Percentiles rank a stretch among this genome's conserved stretches.
These are phyloP conservation scores for Drosophila neocordata DNA, from an alignment of 1,140 invertebrate species.

Conservation along the genomic window DNA sequence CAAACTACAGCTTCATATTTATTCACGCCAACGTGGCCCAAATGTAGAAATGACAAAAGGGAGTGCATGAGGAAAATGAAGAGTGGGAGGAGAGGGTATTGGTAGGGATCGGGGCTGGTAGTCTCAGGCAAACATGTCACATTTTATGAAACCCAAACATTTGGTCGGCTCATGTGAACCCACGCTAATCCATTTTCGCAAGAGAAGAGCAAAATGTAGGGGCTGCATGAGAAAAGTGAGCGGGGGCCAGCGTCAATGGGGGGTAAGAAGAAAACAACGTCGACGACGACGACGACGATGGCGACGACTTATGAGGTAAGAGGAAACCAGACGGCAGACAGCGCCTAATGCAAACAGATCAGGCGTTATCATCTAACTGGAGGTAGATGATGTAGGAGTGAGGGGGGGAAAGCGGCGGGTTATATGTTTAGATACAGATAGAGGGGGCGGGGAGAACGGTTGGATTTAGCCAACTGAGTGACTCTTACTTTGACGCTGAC, in stretches of 20 bases:
- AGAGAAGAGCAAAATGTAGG: constrained; percentile 35
- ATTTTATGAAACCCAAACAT: constrained; percentile 78
- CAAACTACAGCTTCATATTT: constrained; percentile 55
- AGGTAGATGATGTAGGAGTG: no score
- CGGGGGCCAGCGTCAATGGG: no score
- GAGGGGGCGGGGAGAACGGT: no score
- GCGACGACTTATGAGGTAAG: background rate
- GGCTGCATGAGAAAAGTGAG: background rate
- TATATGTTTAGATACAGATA: no score
- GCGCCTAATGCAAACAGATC: constrained; percentile 70
- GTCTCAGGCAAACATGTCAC: constrained; percentile 49
- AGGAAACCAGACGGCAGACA: constrained; percentile 23
- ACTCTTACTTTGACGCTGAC: constrained; percentile 6
- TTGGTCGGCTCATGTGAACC: constrained; percentile 76
- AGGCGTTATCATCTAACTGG: constrained; percentile 56
- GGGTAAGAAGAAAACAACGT: background rate
- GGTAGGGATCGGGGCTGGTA: background rate
- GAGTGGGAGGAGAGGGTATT: background rate
- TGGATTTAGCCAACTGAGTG: background rate
- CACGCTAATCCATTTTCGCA: constrained; percentile 78
- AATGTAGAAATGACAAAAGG: constrained; percentile 23
- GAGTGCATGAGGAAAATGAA: background rate
- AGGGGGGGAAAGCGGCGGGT: no score
- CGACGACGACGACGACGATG: no score
- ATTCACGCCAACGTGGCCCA: constrained; percentile 61